phyloP scores from a whole-genome alignment of 2,113 vertebrate species.

The Lonchura striata region DNA sequence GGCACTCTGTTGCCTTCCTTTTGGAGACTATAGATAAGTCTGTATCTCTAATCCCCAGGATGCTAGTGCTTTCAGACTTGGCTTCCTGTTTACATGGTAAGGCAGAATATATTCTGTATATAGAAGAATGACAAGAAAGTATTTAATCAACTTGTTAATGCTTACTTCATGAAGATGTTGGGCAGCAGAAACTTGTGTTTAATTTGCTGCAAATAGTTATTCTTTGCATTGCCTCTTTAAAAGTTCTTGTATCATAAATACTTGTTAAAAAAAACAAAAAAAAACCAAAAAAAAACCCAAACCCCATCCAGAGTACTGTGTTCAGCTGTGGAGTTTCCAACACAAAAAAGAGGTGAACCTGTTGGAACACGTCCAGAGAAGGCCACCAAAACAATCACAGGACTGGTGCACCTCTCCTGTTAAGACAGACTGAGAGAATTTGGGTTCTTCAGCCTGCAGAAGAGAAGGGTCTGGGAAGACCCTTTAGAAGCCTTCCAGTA shows the following conservation, averaged over 20 bases:
- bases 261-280: neutral
- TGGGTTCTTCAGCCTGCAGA: neutral
- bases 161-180: neutral
- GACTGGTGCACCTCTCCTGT: neutral
- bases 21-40: constrained; percentile 72
- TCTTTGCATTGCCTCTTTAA: neutral
- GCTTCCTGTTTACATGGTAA: neutral
- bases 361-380: neutral
- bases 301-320: no score
- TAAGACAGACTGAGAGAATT: neutral
- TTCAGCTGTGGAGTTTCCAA: neutral
- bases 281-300: neutral
- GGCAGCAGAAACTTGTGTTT: neutral
- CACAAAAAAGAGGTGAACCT: neutral
- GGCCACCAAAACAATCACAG: neutral
- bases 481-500: neutral
- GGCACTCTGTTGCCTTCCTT: constrained; percentile 79
- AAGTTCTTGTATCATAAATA: neutral
- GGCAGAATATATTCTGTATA: neutral
- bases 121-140: neutral
- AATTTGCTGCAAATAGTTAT: neutral
- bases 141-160: neutral
- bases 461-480: neutral
- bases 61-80: neutral
- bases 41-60: neutral